These are phyloP conservation scores for Protodeltote pygarga DNA, from an alignment of 2,888 invertebrate genomes.

Conservation along the genomic window DNA sequence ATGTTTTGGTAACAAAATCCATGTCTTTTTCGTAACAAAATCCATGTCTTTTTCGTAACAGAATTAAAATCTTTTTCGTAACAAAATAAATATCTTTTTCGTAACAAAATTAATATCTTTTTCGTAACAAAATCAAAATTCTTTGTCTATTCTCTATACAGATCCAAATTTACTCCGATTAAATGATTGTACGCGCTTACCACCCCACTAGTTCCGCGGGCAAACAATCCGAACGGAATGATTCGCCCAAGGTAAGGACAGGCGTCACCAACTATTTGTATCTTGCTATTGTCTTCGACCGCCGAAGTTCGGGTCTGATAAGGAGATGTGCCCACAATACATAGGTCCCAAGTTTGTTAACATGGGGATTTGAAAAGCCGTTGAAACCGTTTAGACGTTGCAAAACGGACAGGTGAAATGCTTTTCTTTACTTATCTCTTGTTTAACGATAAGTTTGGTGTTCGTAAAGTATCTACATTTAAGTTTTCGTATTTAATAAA, in stretches of 20 bases:
- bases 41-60: slow-evolving; percentile 4
- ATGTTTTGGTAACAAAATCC: too few relatives aligned
- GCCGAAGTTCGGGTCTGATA: slow-evolving; percentile 75
- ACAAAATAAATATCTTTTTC: too few relatives aligned
- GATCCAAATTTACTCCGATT: slow-evolving; percentile 27
- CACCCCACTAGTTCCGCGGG: slow-evolving; percentile 42
- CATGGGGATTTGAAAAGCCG: slow-evolving; percentile 72
- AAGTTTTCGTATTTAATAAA: too few relatives aligned
- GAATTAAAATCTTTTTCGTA: too few relatives aligned
- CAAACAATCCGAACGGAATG: slow-evolving; percentile 50
- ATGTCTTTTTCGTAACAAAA: too few relatives aligned
- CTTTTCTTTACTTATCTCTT: slow-evolving; percentile 55
- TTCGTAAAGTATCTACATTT: too few relatives aligned
- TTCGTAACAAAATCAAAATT: too few relatives aligned
- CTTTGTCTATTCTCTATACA: too few relatives aligned
- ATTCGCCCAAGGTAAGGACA: slow-evolving; percentile 53
- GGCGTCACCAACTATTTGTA: slow-evolving; percentile 59
- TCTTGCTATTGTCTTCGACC: slow-evolving; percentile 69
- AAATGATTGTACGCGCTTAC: slow-evolving; percentile 31
- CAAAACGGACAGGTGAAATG: slow-evolving; percentile 53
- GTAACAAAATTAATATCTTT: too few relatives aligned
- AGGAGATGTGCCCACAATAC: slow-evolving; percentile 65
- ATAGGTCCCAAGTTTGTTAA: slow-evolving; percentile 72
- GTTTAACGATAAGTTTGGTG: slow-evolving; percentile 21
- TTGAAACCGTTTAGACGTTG: slow-evolving; percentile 49